These are phyloP conservation scores for Vidua macroura DNA, from an alignment of 2,113 vertebrate species.

Conservation along the genomic window DNA sequence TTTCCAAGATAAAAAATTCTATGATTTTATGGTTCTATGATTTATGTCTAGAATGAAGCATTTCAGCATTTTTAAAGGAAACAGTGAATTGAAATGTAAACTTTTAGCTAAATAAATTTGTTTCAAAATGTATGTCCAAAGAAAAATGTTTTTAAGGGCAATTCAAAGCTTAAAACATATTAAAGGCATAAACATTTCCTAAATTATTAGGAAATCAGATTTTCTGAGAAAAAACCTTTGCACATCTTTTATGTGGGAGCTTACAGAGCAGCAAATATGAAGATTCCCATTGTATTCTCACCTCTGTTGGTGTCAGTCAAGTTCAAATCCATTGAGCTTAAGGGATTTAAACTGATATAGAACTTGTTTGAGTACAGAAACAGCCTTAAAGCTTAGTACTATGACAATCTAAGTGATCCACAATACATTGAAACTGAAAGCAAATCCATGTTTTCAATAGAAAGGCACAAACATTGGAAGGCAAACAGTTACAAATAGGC, in stretches of 20 bases:
- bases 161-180: background rate
- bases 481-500: background rate
- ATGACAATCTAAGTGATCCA: background rate
- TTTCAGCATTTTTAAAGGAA: background rate
- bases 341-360: background rate
- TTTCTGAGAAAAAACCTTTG: background rate
- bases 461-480: background rate
- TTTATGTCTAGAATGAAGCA: background rate
- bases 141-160: background rate
- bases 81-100: conserved; percentile 13
- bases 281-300: background rate
- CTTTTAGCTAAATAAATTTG: background rate
- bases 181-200: background rate
- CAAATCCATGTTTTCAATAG: background rate
- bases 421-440: background rate
- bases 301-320: background rate
- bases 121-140: background rate
- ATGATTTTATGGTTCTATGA: background rate
- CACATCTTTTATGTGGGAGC: background rate
- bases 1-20: background rate
- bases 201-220: background rate
- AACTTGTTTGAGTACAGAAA: background rate
- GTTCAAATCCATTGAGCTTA: background rate
- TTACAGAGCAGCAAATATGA: background rate
- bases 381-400: background rate